Base-by-base conservation (phyloP, 2,113 vertebrate species). In the Gopherus evgoodei region DNA sequence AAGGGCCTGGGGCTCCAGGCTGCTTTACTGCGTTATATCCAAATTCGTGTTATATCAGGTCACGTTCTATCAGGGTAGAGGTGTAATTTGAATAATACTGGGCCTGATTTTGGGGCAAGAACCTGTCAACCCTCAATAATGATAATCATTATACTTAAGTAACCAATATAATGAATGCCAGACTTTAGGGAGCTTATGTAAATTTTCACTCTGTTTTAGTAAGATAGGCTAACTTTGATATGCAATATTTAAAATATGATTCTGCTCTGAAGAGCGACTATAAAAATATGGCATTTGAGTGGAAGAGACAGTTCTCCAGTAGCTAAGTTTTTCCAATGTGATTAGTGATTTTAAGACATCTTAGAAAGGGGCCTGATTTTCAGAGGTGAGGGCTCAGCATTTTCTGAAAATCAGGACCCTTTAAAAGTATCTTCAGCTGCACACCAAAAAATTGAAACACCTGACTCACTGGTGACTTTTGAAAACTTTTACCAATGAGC, bases 401-500 rank as follows among this genome's bases (percentile, higher is more conserved):
- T 11, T 82, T 86, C 93, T 79, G 53, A 91, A 54, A 54, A 65
- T 79, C 75, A n/a, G 38, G 93, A 90, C 86, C 87, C 91, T 87
- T 88, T 93, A 91, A 57, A 72, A 90, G 75, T 31, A 52, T 54
- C 1, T 21, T 85, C 11, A 86, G 84, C 86, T 42, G 35, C 57
- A 57, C 86, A 95, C 42, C 72, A 65, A 69, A 69, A 89, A 94
- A 90, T 83, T 83, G 93, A 91, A 96, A 84, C 86, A 94, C 29
- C 29, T 13, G 38, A 86, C 84, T 53, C 89, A 81, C 1, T 75
- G 44, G 4, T 90, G 69, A 85, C 92, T 96, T 94, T 91, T 90
- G 94, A 95, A 97, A 96, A 94, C 81, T 84, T 62, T 96, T 95
- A 93, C 9, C 75, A 84, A 59, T 87, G 89, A 91, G 88, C 65